Evolutionary conservation across 2,113 vertebrate genomes (phyloP), one percentile per base, ranked within the genome.

Genomic region (Muscicapa adusta): DNA sequence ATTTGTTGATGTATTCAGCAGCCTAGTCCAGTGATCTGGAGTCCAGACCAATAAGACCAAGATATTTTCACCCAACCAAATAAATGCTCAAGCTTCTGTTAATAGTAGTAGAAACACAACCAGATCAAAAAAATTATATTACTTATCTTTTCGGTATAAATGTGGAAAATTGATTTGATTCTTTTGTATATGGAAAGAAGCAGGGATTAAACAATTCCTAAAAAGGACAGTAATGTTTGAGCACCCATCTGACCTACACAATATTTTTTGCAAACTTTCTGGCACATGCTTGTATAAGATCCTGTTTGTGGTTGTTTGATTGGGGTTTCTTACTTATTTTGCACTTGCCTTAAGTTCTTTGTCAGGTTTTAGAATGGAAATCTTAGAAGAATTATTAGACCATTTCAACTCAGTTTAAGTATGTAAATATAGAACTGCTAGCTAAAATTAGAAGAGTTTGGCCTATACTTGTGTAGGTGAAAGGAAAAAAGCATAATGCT

Each of bases 1-100:
- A 91, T 95, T 81, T 92, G 56, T 77, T 62, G 13, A 7, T 80
- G 20, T 61, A 34, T 86, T 92, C 72, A 83, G 45, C n/a, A 50
- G 26, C 36, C 33, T 5, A 10, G 78, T 67, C 53, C 40, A 2
- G 0, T 53, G 43, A 28, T 71, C 47, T 63, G 31, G 60, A 48
- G 58, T 63, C 29, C 56, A 56, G 43, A 74, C 24, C 56, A 84
- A 8, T 78, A 31, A 85, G 28, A 31, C 28, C 74, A 87, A 16
- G 48, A 29, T 86, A 4, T 40, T 84, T 81, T 80, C 71, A 18
- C 51, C 20, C 36, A 34, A 34, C 4, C 36, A 43, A 22, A 34
- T 57, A 68, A 75, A 34, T 40, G 29, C 29, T 66, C 60, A 86
- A 71, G 23, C 33, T 76, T 86, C 56, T 2, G 0, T 34, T 83